Evolutionary conservation across 1,140 invertebrate genomes (phyloP).

Genomic region (Rhysida immarginata): DNA sequence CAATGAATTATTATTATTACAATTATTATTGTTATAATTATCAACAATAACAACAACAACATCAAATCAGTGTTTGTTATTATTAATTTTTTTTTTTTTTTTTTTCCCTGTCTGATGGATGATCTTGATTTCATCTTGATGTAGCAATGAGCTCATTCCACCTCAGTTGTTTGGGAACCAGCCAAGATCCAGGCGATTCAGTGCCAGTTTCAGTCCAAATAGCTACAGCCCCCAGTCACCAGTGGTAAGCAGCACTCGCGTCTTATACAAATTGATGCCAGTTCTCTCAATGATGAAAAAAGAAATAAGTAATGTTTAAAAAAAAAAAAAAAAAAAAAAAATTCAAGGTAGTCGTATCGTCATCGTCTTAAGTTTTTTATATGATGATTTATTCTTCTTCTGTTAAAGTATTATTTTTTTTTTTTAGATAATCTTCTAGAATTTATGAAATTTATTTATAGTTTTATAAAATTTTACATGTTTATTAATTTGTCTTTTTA

Average conservation of each 20-base stretch:
- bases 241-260: slow-evolving; percentile 28
- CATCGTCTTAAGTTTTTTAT: too few species aligned
- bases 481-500: slow-evolving; percentile 28
- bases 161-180: slow-evolving; percentile 36
- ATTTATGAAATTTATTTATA: too few species aligned
- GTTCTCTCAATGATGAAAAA: not conserved
- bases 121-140: not conserved
- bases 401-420: too few species aligned
- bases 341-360: not conserved
- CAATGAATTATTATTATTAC: too few species aligned
- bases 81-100: not conserved
- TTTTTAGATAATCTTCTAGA: too few species aligned
- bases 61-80: not conserved
- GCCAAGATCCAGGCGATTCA: slow-evolving; percentile 55
- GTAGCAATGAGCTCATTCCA: slow-evolving; percentile 4
- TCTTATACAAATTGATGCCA: too few species aligned
- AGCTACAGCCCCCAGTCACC: slow-evolving; percentile 29
- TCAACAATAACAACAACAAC: too few species aligned
- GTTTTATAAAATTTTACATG: too few species aligned
- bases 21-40: too few species aligned
- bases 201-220: slow-evolving; percentile 58
- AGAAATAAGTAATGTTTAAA: not conserved
- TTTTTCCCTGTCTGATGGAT: not conserved
- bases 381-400: too few species aligned
- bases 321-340: not conserved